Conservation (phyloP, 2,797 vertebrate genomes). For the Dallia pectoralis region DNA sequence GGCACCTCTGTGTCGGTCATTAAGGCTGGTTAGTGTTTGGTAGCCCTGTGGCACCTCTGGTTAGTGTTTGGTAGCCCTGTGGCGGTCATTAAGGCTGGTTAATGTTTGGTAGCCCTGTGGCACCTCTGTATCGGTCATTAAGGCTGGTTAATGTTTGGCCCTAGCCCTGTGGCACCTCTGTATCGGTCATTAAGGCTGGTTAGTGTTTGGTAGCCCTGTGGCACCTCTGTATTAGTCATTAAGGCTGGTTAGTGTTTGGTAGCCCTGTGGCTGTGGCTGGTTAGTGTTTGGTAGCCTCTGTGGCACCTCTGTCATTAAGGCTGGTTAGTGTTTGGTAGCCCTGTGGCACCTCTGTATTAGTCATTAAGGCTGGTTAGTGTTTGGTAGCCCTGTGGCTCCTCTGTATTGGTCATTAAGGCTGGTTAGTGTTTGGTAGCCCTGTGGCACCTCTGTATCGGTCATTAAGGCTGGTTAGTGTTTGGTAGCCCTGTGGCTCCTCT, state of each 20-base stretch:
- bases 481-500: not conserved
- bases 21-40: not conserved
- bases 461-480: not conserved
- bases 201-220: not conserved
- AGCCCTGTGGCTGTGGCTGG: constrained; percentile 20
- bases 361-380: not conserved
- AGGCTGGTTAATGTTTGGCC: not conserved
- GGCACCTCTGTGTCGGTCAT: not conserved
- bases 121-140: not conserved
- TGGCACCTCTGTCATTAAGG: not conserved
- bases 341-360: not conserved
- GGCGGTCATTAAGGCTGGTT: not conserved
- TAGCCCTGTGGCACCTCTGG: not conserved
- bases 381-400: not conserved
- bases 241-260: not conserved
- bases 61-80: constrained; percentile 21
- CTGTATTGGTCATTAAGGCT: not conserved
- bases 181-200: not conserved
- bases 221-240: not conserved
- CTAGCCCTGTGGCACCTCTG: not conserved
- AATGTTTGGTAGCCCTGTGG: not conserved
- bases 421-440: not conserved
- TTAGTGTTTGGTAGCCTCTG: no score
- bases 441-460: not conserved
- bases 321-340: not conserved